Conservation (phyloP, 2,888 invertebrate genomes). For the Drosophila maculinotata region DNA sequence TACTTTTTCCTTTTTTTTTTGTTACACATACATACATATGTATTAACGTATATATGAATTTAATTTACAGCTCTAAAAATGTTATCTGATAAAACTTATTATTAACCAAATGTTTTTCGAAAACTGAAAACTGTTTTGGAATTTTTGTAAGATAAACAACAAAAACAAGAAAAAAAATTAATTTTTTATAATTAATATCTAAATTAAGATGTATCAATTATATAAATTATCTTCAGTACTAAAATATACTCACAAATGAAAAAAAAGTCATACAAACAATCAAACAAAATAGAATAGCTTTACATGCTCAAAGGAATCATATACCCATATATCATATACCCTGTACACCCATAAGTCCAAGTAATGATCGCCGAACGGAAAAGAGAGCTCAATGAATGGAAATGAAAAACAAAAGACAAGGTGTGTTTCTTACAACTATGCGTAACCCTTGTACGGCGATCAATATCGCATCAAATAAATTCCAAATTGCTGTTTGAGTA, state of each 20-base stretch:
- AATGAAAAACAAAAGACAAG: slow-evolving; percentile 35
- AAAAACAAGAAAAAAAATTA: too few relatives aligned
- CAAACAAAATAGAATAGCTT: not conserved
- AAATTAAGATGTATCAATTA: too few relatives aligned
- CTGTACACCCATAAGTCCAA: not conserved
- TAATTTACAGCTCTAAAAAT: too few relatives aligned
- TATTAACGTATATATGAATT: too few relatives aligned
- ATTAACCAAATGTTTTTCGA: too few relatives aligned
- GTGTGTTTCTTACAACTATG: slow-evolving; percentile 62
- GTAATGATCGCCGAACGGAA: not conserved
- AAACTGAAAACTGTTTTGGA: too few relatives aligned
- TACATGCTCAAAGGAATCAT: not conserved
- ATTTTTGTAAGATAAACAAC: too few relatives aligned
- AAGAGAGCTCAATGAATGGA: too few relatives aligned
- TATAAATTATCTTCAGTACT: too few relatives aligned
- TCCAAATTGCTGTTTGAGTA: slow-evolving; percentile 75
- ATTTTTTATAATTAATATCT: too few relatives aligned
- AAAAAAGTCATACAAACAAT: not conserved
- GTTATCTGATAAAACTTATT: too few relatives aligned
- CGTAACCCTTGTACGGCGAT: slow-evolving; percentile 72
- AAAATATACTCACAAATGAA: too few relatives aligned
- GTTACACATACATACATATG: not conserved
- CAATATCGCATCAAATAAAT: slow-evolving; percentile 80
- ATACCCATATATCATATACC: not conserved
- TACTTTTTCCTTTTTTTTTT: not conserved